Conservation (phyloP, 2,888 invertebrate species). For the Lasioglossum marginatum region DNA sequence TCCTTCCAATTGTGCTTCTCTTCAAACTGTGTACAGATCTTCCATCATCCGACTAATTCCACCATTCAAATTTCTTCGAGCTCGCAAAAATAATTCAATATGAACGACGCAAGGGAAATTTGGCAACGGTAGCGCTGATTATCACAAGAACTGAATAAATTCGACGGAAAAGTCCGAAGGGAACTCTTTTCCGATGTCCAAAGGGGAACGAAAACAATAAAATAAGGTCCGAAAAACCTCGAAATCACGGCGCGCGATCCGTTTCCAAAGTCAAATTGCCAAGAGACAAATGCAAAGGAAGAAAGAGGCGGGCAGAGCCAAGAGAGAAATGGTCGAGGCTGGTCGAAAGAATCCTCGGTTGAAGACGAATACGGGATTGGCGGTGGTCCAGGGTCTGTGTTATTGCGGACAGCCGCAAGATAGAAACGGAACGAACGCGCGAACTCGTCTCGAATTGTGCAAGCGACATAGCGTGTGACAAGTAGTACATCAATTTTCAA, state of each 20-base stretch:
- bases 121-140: neutral
- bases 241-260: constrained; percentile 17
- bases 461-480: neutral
- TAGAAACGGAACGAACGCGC: constrained; percentile 26
- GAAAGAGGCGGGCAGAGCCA: neutral
- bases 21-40: neutral
- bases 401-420: constrained; percentile 16
- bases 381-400: constrained; percentile 45
- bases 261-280: constrained; percentile 13
- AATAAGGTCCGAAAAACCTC: constrained; percentile 41
- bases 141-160: neutral
- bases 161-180: neutral
- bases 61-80: neutral
- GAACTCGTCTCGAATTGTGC: constrained; percentile 71
- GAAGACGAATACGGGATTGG: constrained; percentile 58
- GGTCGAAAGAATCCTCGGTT: constrained; percentile 17
- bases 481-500: neutral
- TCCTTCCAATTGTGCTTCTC: neutral
- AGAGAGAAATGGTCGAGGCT: constrained; percentile 13
- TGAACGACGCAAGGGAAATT: neutral
- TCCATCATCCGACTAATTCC: neutral
- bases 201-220: neutral
- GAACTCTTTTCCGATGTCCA: neutral
- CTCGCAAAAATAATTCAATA: neutral
- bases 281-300: neutral